phyloP scores from a whole-genome alignment of 2,888 invertebrate species.

The Alloplasta piceator region DNA sequence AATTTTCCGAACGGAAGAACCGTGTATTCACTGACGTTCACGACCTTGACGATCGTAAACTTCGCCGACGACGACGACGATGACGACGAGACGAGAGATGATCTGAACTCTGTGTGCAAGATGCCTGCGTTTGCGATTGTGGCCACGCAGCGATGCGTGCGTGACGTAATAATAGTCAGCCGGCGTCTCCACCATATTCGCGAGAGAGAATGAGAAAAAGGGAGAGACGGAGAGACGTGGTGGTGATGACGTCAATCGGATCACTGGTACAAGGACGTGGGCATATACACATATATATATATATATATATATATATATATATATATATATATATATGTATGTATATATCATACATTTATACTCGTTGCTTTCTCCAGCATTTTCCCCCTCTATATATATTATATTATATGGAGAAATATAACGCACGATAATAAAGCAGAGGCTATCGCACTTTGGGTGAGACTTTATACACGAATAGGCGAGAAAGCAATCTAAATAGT shows the following conservation, averaged over 20 bases:
- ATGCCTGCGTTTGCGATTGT: constrained; percentile 49
- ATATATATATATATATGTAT: too few species aligned
- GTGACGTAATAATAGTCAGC: constrained; percentile 67
- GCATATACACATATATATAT: too few species aligned
- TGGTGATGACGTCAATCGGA: constrained; percentile 66
- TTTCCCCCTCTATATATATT: too few species aligned
- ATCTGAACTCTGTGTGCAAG: constrained; percentile 44
- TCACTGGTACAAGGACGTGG: constrained; percentile 66
- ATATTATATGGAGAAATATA: too few species aligned
- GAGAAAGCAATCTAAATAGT: too few species aligned
- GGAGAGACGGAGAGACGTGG: constrained; percentile 26
- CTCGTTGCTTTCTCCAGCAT: too few species aligned
- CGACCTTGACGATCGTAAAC: constrained; percentile 64
- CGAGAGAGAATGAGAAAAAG: constrained; percentile 30
- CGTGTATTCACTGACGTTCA: constrained; percentile 19
- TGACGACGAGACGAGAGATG: constrained; percentile 42
- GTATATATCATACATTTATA: too few species aligned
- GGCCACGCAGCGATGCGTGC: constrained; percentile 58
- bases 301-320: too few species aligned
- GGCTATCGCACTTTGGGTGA: constrained; percentile 21
- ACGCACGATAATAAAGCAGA: constrained; percentile 32
- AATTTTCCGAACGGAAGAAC: constrained; percentile 46
- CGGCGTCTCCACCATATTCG: constrained; percentile 53
- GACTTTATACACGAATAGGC: too few species aligned
- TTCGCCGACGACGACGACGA: constrained; percentile 23